Evolutionary conservation across 2,888 invertebrate genomes (phyloP), one percentile per base, ranked within the genome.

Genomic region (Epiblema foenella): DNA sequence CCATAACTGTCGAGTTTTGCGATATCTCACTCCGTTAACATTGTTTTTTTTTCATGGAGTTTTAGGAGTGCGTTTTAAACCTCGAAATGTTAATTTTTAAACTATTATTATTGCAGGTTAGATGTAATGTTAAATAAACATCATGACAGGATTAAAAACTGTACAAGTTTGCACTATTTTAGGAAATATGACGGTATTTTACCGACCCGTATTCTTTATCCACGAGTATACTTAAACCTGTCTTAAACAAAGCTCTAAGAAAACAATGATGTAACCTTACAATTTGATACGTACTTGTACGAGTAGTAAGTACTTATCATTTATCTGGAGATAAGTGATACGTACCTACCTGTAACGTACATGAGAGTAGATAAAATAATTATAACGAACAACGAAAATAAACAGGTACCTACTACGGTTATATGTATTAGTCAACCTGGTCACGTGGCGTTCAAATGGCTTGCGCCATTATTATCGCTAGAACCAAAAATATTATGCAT

Each of bases 261-360:
- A 73, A 71, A 72, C 73, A 73, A 74, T 78, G 77, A 79, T 78
- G 80, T 79, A 77, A 79, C 69, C 63, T 57, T 68, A 57, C 75
- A 77, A 75, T 68, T 74, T 69, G 70, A 72, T 77, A 76, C 78
- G 76, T 72, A 33, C 29, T 4, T 24, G 67, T 69, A 42, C 37
- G 63, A 46, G n/a, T 15, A 37, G 37, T 20, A 37, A 7, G n/a
- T 20, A 59, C 49, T 49, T 68, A 64, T 72, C 64, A 68, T 46
- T 72, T 68, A 68, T 72, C 72, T 72, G 24, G 24, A 24, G 24
- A 24, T 24, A 24, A 24, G 24, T 24, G 24, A 24, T 24, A 24
- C 24, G 24, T 24, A 24, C 24, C 63, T 24, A 24, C 24, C 63
- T 46, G 63, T 62, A 62, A 10, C 11, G 42, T 60, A 49, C 60